Conservation (phyloP, 2,113 vertebrate genomes). For the Neolamprologus devosi region DNA sequence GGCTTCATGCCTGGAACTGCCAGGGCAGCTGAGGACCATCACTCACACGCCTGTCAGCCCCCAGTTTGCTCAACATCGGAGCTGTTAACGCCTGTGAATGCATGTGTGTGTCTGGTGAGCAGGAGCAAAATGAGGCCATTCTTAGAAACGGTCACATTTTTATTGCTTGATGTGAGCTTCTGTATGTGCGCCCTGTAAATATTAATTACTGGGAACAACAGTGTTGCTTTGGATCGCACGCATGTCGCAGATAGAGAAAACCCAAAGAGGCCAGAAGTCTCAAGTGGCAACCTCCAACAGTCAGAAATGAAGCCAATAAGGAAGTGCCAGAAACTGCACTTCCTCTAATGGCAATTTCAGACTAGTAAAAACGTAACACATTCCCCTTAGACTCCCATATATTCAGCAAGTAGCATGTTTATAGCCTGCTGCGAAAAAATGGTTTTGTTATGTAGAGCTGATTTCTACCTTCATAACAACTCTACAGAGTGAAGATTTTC, state of each 20-base stretch:
- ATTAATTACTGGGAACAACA: background rate
- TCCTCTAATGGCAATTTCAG: background rate
- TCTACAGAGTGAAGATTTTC: background rate
- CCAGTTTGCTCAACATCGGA: background rate
- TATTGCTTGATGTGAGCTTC: background rate
- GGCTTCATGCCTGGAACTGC: conserved; percentile 19
- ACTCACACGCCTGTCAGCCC: conserved; percentile 28
- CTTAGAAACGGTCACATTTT: accelerated
- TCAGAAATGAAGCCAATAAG: background rate
- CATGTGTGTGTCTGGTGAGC: background rate
- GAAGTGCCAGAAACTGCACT: background rate
- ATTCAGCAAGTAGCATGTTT: background rate
- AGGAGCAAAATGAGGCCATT: background rate
- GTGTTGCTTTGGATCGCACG: background rate
- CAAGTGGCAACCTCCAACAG: background rate
- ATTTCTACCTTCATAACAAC: background rate
- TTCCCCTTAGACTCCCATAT: background rate
- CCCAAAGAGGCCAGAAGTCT: background rate
- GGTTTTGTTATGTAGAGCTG: background rate
- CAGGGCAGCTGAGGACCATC: conserved; percentile 52
- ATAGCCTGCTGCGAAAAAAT: background rate
- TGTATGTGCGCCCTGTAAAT: background rate
- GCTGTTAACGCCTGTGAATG: background rate
- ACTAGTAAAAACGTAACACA: background rate
- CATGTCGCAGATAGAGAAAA: background rate